Base-by-base conservation (phyloP, 2,888 invertebrate species). In the Drosophila ustulata region DNA sequence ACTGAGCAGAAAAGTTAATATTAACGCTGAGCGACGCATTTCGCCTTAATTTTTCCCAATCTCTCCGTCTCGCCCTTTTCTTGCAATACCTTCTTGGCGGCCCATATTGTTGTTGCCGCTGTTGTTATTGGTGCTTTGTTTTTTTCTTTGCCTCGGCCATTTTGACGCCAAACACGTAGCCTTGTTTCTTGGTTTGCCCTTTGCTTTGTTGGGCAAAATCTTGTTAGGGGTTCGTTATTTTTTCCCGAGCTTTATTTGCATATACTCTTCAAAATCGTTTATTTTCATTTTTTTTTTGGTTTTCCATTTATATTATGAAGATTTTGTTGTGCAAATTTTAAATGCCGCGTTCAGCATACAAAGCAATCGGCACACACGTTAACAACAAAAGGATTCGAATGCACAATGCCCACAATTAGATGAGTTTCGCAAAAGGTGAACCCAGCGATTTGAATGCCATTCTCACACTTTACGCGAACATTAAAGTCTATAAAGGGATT, bases 1-100 rank as follows among this genome's bases (percentile, higher is more conserved):
- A 85, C 80, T 83, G 80, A 86, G 84, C 84, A 71, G 81, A 88
- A 84, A 84, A 89, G 84, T 84, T 89, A 88, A 87, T 87, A 89
- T 86, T 84, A 87, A 88, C 80, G 85, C 77, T 77, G 80, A 81
- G 74, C 72, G 74, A 81, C 89, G 89, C 84, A 83, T 83, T 88
- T 76, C 65, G 79, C 76, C 82, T 88, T 88, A 88, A 85, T 86
- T 84, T 76, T 65, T 45, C 9, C 25, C 28, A 45, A 46, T 53
- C 47, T 13, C 32, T 43, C 45, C 63, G 39, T 49, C 25, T 49
- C 7, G 43, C 26, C 34, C 41, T 41, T 52, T 46, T 30, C 25
- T 37, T 6, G 1, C 43, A 9, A 30, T 46, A 47, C 41, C 39
- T 61, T 13, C 58, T 53, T 52, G 23, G n/a, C 13, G 43, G 18